These are phyloP conservation scores for Lycaena phlaeas DNA, from an alignment of 2,888 invertebrate genomes.

Conservation along the genomic window DNA sequence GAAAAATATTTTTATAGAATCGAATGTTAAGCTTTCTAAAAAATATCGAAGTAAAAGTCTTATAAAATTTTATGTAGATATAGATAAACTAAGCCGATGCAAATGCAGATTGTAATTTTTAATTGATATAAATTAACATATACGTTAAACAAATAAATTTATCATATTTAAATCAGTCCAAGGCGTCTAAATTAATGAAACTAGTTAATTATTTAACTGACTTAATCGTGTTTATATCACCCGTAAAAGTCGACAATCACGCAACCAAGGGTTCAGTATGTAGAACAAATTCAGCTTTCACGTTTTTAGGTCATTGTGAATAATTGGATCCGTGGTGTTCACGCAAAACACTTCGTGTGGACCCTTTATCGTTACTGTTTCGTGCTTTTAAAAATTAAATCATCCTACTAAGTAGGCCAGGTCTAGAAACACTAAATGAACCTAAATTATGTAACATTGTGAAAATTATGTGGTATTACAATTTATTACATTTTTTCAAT, in stretches of 20 bases:
- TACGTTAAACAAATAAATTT: too few species aligned
- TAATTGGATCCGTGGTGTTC: slow-evolving; percentile 27
- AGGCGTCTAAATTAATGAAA: slow-evolving; percentile 8
- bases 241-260: slow-evolving; percentile 19
- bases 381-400: slow-evolving; percentile 18
- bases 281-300: slow-evolving; percentile 17
- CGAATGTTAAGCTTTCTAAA: too few species aligned
- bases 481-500: too few species aligned
- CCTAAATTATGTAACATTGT: not conserved
- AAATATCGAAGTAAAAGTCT: too few species aligned
- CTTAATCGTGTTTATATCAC: slow-evolving; percentile 20
- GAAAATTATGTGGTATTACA: too few species aligned
- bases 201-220: slow-evolving; percentile 17
- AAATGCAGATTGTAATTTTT: too few species aligned
- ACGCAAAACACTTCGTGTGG: slow-evolving; percentile 21
- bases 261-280: slow-evolving; percentile 14
- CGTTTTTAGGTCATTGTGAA: slow-evolving; percentile 44
- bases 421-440: not conserved
- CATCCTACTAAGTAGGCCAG: slow-evolving; percentile 7
- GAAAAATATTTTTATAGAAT: too few species aligned
- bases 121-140: too few species aligned
- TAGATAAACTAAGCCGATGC: too few species aligned
- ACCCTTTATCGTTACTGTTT: slow-evolving; percentile 14
- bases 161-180: too few species aligned
- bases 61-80: too few species aligned